Percentiles rank a stretch among this genome's conserved stretches.
phyloP scores from a whole-genome alignment of 2,113 vertebrate genomes.

The Todiramphus chloris region DNA sequence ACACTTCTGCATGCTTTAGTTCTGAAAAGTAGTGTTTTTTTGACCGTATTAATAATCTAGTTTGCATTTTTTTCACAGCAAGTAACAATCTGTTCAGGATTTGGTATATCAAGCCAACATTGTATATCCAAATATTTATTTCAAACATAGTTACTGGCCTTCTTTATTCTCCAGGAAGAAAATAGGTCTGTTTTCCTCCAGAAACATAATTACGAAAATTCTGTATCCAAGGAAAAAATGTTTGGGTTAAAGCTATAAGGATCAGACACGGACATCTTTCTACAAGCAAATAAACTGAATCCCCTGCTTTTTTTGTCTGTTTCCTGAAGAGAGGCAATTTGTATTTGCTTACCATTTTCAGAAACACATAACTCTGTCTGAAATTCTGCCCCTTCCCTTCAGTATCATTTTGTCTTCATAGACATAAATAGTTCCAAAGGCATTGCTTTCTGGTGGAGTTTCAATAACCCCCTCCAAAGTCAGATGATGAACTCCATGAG shows the following conservation, averaged over 20 bases:
- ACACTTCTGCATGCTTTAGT: neutral
- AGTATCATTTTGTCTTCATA: slow-evolving; percentile 88
- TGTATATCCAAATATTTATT: neutral
- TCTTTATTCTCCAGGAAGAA: neutral
- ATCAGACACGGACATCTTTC: neutral
- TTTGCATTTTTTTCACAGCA: neutral
- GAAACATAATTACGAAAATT: neutral
- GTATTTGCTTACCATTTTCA: neutral
- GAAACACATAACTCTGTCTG: slow-evolving; percentile 78
- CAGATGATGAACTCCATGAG: slow-evolving; percentile 85
- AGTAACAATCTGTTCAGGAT: neutral
- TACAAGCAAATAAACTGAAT: neutral
- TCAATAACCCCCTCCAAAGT: slow-evolving; percentile 90
- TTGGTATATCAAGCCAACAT: neutral
- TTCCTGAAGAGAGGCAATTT: neutral
- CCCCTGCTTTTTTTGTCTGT: neutral
- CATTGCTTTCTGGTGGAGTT: slow-evolving; percentile 82
- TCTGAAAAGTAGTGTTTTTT: neutral
- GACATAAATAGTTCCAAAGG: slow-evolving; percentile 86
- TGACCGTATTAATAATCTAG: neutral
- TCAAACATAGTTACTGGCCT: neutral
- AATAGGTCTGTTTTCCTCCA: neutral
- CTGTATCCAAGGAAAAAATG: neutral
- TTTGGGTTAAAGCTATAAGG: neutral
- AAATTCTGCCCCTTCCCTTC: slow-evolving; percentile 84